Conservation (phyloP, 2,113 vertebrate genomes). For the Myanophis thanlyinensis region DNA sequence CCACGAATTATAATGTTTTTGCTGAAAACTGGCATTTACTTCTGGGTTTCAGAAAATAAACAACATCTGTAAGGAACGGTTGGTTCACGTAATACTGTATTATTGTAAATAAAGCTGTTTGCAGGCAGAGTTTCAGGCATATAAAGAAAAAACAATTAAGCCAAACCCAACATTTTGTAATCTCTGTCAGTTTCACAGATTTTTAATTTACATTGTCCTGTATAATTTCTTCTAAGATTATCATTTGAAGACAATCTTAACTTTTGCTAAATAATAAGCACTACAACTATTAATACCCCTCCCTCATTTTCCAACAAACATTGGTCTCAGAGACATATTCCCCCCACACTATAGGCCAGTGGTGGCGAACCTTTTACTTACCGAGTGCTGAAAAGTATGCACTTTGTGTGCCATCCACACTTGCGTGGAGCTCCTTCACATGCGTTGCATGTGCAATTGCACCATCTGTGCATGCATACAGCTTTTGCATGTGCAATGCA, state of each 20-base stretch:
- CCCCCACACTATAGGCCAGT: not conserved
- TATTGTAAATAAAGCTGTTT: not conserved
- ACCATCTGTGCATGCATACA: no score
- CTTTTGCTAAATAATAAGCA: not conserved
- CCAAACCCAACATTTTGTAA: not conserved
- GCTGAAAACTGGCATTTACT: not conserved
- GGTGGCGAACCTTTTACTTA: no score
- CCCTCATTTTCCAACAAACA: no score
- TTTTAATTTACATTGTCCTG: not conserved
- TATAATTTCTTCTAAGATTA: not conserved
- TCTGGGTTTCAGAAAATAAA: not conserved
- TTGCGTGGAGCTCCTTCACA: no score
- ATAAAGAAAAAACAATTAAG: not conserved
- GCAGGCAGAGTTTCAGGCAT: not conserved
- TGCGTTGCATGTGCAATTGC: no score
- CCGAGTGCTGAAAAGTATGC: no score
- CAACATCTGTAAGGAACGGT: not conserved
- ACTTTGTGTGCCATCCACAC: no score
- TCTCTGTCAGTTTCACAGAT: not conserved
- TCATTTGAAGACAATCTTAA: not conserved
- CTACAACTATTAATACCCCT: not conserved
- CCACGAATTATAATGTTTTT: not conserved
- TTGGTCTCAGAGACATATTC: not conserved
- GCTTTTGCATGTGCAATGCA: no score
- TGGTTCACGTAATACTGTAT: not conserved